Conservation (phyloP, 2,797 vertebrate species). For the Phyllotis vaccarum region DNA sequence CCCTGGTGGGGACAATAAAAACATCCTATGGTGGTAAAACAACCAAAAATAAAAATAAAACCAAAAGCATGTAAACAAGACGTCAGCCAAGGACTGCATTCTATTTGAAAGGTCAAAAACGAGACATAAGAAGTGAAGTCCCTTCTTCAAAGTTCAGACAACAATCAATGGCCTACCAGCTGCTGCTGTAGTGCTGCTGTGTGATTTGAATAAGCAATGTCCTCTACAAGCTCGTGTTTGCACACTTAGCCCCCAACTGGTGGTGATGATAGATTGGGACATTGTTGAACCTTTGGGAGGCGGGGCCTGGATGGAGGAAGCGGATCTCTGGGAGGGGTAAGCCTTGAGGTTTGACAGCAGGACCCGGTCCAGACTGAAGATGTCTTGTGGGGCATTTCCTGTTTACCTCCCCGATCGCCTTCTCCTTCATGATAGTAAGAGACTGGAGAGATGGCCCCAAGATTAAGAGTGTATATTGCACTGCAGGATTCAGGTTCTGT, state of each 20-base stretch:
- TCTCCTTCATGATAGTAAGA: background rate
- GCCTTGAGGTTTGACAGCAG: background rate
- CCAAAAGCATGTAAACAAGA: background rate
- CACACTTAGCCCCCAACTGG: background rate
- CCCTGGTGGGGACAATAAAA: background rate
- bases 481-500: background rate
- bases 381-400: accelerated
- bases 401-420: accelerated
- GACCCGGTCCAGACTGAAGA: no score
- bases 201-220: no score
- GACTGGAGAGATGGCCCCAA: background rate
- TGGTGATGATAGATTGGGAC: background rate
- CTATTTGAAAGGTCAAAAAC: constrained; percentile 53
- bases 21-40: background rate
- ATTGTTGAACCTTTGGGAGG: background rate
- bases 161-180: background rate
- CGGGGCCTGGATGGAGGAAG: background rate
- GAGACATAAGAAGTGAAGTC: background rate
- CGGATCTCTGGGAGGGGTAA: background rate
- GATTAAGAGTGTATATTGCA: background rate
- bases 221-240: background rate
- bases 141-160: background rate
- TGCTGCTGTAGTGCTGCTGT: background rate
- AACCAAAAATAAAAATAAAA: constrained; percentile 14
- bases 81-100: background rate